Base-by-base conservation (phyloP, 2,113 vertebrate species). In the Chloebia gouldiae region DNA sequence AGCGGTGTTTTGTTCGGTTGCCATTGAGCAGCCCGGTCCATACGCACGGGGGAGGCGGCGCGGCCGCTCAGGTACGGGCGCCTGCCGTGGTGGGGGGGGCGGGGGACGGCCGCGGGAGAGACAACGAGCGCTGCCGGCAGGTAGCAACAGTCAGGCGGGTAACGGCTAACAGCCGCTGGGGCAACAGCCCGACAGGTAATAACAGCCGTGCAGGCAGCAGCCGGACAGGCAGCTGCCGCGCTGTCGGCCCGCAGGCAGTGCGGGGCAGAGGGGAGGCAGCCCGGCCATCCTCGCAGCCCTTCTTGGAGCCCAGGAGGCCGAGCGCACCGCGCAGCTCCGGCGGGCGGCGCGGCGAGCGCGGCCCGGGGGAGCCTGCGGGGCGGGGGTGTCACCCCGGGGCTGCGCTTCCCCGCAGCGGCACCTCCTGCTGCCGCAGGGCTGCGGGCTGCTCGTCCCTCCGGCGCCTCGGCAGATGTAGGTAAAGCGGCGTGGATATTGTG, bases 1-100 rank as follows among this genome's bases (percentile, higher is more conserved):
- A 7, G 37, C 42, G 80, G 86, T 96, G 95, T 96, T 96, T 96
- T 96, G 95, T 96, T 96, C 95, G 53, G 79, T 79, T 85, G 89
- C 93, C 92, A 39, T 95, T 70, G 79, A 59, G 75, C 12, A 53
- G 82, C 42, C 60, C 9, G 63, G 61, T 77, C 86, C 86, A 88
- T 40, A 95, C 9, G 79, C 95, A 30, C 15, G 89, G 95, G 90
- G 82, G 92, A 93, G 86, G 89, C 82, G 70, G 89, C 79, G 15
- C 65, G 42, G 50, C 30, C 51, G 73, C 39, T 30, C 63, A 79
- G 91, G 78, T 90, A 80, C 5, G n/a, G 44, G 86, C 18, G 33
- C 21, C 49, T 13, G 14, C 42, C 1, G 6, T 10, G 31, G 22
- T 1, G 6, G 64, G 33, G 27, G 31, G 54, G 12, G 40, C 40